These are phyloP conservation scores for Dinocampus coccinellae DNA, from an alignment of 2,888 invertebrate genomes.

Conservation along the genomic window DNA sequence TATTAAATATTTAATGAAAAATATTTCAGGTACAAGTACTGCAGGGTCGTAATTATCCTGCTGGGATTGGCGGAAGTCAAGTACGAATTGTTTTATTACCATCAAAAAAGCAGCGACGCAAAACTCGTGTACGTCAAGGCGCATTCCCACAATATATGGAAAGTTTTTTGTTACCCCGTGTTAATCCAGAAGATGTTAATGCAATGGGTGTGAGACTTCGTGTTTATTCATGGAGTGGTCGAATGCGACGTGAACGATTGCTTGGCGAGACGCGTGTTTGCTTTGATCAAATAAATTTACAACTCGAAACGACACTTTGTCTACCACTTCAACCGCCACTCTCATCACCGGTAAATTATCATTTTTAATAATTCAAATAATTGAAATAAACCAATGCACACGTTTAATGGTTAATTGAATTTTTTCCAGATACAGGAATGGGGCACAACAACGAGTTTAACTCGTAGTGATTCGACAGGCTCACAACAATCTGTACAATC, in stretches of 20 bases:
- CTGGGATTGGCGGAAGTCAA: slow-evolving; percentile 79
- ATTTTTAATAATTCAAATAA: not conserved
- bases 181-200: slow-evolving; percentile 95
- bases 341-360: slow-evolving; percentile 55
- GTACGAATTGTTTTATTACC: slow-evolving; percentile 90
- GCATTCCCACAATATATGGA: slow-evolving; percentile 95
- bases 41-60: slow-evolving; percentile 87
- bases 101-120: slow-evolving; percentile 93
- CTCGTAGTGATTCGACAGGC: slow-evolving; percentile 93
- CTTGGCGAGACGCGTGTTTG: slow-evolving; percentile 92
- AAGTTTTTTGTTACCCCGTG: slow-evolving; percentile 89
- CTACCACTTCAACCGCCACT: slow-evolving; percentile 78
- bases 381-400: not conserved
- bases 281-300: slow-evolving; percentile 90
- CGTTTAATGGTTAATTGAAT: not conserved
- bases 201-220: slow-evolving; percentile 92
- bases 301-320: slow-evolving; percentile 92
- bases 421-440: slow-evolving; percentile 48
- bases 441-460: slow-evolving; percentile 72
- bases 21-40: slow-evolving; percentile 78
- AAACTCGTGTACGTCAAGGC: slow-evolving; percentile 92
- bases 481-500: slow-evolving; percentile 87
- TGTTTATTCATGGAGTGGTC: slow-evolving; percentile 88
- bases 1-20: not conserved
- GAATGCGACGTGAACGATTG: slow-evolving; percentile 91